A percentile compares a stretch with the other conserved stretches of the same genome.
Conservation (phyloP, 2,888 invertebrate genomes). For the Strigamia transsilvanica region DNA sequence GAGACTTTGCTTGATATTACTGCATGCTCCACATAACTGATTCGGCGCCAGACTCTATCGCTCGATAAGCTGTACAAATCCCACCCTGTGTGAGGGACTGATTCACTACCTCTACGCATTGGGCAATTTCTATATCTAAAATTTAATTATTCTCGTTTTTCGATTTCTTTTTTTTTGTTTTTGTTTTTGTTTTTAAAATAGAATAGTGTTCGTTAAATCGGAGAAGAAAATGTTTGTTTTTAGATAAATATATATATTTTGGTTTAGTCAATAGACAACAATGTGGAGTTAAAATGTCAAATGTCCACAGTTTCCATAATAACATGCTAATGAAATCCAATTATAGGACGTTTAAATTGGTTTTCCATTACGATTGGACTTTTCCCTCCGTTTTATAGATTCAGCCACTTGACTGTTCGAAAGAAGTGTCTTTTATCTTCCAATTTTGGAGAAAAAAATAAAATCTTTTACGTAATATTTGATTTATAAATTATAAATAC, state of each 20-base stretch:
- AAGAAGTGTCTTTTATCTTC: too few relatives aligned
- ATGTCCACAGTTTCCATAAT: background rate
- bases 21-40: constrained; percentile 53
- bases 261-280: background rate
- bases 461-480: background rate
- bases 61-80: constrained; percentile 10
- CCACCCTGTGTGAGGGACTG: constrained; percentile 13
- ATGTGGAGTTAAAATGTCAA: background rate
- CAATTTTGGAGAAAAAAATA: background rate
- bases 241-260: background rate
- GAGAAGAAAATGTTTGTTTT: background rate
- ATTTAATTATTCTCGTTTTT: background rate
- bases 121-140: background rate
- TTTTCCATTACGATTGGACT: too few relatives aligned
- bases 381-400: too few relatives aligned
- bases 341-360: too few relatives aligned
- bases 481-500: background rate
- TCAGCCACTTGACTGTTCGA: too few relatives aligned
- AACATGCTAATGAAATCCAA: background rate
- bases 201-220: too few relatives aligned
- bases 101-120: background rate
- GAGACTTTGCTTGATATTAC: constrained; percentile 20
- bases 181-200: too few relatives aligned
- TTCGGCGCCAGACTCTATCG: constrained; percentile 22
- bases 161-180: background rate